These are phyloP conservation scores for Spea multiplicata DNA, from an alignment of 2,113 vertebrate species.

Conservation along the genomic window DNA sequence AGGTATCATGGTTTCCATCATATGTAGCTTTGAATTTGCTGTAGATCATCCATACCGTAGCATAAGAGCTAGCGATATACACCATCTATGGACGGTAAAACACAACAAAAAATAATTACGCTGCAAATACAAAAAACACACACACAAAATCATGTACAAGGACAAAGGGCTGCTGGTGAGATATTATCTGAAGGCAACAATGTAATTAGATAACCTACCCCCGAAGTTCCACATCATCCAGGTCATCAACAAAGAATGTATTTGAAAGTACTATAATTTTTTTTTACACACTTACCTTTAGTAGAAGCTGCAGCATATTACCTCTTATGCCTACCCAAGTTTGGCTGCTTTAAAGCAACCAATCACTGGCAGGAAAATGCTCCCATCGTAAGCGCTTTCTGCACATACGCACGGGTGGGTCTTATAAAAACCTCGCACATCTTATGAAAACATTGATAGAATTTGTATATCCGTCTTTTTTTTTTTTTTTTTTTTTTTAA, in stretches of 20 bases:
- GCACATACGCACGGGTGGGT: too few relatives aligned
- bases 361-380: too few relatives aligned
- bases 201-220: background rate
- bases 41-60: constrained; percentile 70
- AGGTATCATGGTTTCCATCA: constrained; percentile 67
- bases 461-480: too few relatives aligned
- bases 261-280: background rate
- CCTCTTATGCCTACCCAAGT: too few relatives aligned
- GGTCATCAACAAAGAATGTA: background rate
- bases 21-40: constrained; percentile 71
- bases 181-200: background rate
- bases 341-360: too few relatives aligned
- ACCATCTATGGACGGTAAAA: constrained; percentile 56
- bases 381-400: too few relatives aligned
- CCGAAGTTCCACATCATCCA: background rate
- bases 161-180: background rate
- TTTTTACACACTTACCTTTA: background rate
- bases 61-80: constrained; percentile 65
- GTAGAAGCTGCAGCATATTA: too few relatives aligned
- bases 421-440: too few relatives aligned
- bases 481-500: background rate
- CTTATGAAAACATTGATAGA: too few relatives aligned
- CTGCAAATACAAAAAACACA: background rate
- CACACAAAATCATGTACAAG: background rate
- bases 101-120: background rate